phyloP scores from a whole-genome alignment of 2,797 vertebrate genomes.

The Sandelia bainsii region DNA sequence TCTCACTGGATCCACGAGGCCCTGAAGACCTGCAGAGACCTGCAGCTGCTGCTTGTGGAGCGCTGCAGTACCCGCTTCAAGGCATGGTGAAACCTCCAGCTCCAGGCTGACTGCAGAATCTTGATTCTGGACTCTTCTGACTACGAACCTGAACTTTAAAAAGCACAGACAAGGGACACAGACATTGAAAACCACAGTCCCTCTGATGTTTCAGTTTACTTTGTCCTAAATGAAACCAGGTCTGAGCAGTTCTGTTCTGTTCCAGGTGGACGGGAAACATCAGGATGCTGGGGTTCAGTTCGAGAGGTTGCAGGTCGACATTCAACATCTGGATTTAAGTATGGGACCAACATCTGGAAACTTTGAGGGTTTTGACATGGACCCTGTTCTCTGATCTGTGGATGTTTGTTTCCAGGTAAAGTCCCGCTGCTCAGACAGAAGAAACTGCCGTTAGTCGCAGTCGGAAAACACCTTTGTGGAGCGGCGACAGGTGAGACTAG shows the following conservation, averaged over 20 bases:
- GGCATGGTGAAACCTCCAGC: slow-evolving; percentile 67
- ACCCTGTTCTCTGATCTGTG: slow-evolving; percentile 7
- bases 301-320: slow-evolving; percentile 95
- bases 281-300: slow-evolving; percentile 85
- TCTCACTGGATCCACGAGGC: slow-evolving; percentile 96
- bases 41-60: slow-evolving; percentile 94
- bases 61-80: slow-evolving; percentile 94
- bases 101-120: not conserved
- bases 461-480: slow-evolving; percentile 97
- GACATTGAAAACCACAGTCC: too few species aligned
- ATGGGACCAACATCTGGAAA: slow-evolving; percentile 48
- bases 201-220: too few species aligned
- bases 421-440: slow-evolving; percentile 87
- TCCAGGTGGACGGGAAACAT: slow-evolving; percentile 96
- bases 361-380: not conserved
- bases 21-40: slow-evolving; percentile 83
- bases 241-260: slow-evolving; percentile 8
- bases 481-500: slow-evolving; percentile 90
- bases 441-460: slow-evolving; percentile 88
- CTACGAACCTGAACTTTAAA: too few species aligned
- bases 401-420: slow-evolving; percentile 80
- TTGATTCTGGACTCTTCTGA: not conserved
- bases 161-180: too few species aligned
- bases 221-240: not conserved
- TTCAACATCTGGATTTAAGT: slow-evolving; percentile 95